Evolutionary conservation across 2,888 invertebrate species (phyloP).

Genomic region (Elmis aenea): DNA sequence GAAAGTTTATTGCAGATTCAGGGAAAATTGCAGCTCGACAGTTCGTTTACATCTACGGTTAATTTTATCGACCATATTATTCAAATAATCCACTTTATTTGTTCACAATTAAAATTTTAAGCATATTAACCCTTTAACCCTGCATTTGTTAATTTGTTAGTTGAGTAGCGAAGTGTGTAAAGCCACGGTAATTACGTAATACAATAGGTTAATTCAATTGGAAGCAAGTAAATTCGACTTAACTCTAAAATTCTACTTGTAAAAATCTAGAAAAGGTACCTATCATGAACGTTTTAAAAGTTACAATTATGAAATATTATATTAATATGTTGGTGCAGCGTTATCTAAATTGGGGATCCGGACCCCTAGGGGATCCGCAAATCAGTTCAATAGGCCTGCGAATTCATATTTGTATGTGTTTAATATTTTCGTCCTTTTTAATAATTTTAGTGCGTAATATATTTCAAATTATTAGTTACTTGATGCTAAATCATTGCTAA

Average conservation of each 20-base stretch:
- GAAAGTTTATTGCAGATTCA: constrained; percentile 37
- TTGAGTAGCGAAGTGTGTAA: constrained; percentile 31
- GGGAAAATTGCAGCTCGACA: constrained; percentile 30
- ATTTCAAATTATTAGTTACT: too few species aligned
- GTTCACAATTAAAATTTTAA: constrained; percentile 50
- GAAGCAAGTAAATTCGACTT: constrained; percentile 7
- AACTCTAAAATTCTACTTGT: constrained; percentile 2
- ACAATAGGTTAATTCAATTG: constrained; percentile 16
- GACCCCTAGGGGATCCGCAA: too few species aligned
- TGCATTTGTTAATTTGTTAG: constrained; percentile 40
- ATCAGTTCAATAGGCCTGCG: too few species aligned
- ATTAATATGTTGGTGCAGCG: too few species aligned
- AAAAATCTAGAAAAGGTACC: too few species aligned
- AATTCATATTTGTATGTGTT: too few species aligned
- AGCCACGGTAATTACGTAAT: constrained; percentile 31
- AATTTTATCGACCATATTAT: constrained; percentile 35
- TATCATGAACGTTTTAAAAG: too few species aligned
- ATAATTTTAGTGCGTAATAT: too few species aligned
- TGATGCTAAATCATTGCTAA: too few species aligned
- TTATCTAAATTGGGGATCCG: too few species aligned
- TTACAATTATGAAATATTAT: too few species aligned
- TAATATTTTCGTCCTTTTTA: too few species aligned
- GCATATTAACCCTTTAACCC: constrained; percentile 47
- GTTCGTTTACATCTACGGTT: constrained; percentile 33
- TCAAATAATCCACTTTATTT: constrained; percentile 41